These are phyloP conservation scores for Crambe crambe DNA, from an alignment of 37 sponge, comb jelly and placozoan species.

Conservation along the genomic window DNA sequence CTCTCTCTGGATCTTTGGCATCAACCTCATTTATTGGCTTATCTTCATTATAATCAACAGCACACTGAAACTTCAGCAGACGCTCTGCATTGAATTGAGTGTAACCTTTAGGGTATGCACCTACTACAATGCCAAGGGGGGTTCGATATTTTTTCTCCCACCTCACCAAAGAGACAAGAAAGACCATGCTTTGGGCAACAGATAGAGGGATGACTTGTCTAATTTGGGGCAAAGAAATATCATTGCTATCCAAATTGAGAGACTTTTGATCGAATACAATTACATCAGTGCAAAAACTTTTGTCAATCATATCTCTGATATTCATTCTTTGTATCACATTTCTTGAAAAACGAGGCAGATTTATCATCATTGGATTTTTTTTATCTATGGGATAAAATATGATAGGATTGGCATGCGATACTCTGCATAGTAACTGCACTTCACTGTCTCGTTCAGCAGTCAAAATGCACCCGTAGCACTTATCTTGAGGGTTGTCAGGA, in stretches of 20 bases:
- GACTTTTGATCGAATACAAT: conserved; percentile 35
- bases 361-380: conserved; percentile 52
- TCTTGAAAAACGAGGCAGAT: conserved; percentile 61
- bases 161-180: conserved; percentile 29
- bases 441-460: conserved; percentile 21
- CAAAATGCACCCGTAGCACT: conserved; percentile 41
- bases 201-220: conserved; percentile 47
- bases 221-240: conserved; percentile 32
- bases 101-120: conserved; percentile 27
- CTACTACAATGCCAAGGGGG: conserved; percentile 40
- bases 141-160: conserved; percentile 26
- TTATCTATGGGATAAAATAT: conserved; percentile 59
- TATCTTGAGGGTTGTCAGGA: conserved; percentile 2
- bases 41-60: conserved; percentile 5
- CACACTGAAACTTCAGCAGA: conserved; percentile 9
- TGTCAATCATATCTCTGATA: conserved; percentile 8
- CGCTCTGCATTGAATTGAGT: conserved; percentile 20
- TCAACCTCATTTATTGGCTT: not conserved
- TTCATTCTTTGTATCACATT: conserved; percentile 13
- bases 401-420: conserved; percentile 30
- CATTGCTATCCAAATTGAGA: not conserved
- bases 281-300: conserved; percentile 34
- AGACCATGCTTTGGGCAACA: conserved; percentile 47
- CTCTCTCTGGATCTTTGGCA: not conserved
- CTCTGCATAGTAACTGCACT: conserved; percentile 49